Base-by-base conservation (phyloP, 2,888 invertebrate species). In the Anaspis maculata region DNA sequence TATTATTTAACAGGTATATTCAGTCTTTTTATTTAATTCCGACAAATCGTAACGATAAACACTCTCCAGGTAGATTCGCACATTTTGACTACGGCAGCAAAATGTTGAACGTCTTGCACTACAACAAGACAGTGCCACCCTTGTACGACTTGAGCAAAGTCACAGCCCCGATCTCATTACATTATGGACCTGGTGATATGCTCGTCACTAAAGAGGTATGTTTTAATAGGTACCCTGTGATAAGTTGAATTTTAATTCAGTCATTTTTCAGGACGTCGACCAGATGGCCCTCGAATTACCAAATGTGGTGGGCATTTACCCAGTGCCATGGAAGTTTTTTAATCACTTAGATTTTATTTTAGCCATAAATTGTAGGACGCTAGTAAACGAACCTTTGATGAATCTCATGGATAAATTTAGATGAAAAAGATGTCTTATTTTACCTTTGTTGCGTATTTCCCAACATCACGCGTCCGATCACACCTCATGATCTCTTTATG, bases 261-360 rank as follows among this genome's bases (percentile, higher is more conserved):
- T n/a, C n/a, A n/a, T n/a, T n/a, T n/a, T n/a, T n/a, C n/a, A n/a
- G 70, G 80, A 81, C 51, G 73, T 79, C 2, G 65, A 72, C 32
- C 66, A 64, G 35, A 55, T 81, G 13, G 71, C 68, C 23, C 57
- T 52, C 7, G 67, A 68, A 55, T 68, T 72, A 41, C 75, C 71
- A 34, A 76, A 69, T 46, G 64, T 71, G 25, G 67, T 73, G 2
- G 73, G 71, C 9, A 68, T 72, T 41, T 75, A 74, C 59, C 59
- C 70, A 25, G 70, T 83, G 6, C 69, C 73, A 1, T 62, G 72
- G 50, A 49, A 63, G 2, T 61, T 62, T 3, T 83, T 81, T 51
- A 80, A 75, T 53, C 83, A 84, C 55, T 53, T 83, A 39, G 83
- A 84, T 54, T 83, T 80, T 53, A 62, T 79, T 43, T 80, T 77